phyloP scores from a whole-genome alignment of 2,888 invertebrate species.

The Anarsia innoxiella region DNA sequence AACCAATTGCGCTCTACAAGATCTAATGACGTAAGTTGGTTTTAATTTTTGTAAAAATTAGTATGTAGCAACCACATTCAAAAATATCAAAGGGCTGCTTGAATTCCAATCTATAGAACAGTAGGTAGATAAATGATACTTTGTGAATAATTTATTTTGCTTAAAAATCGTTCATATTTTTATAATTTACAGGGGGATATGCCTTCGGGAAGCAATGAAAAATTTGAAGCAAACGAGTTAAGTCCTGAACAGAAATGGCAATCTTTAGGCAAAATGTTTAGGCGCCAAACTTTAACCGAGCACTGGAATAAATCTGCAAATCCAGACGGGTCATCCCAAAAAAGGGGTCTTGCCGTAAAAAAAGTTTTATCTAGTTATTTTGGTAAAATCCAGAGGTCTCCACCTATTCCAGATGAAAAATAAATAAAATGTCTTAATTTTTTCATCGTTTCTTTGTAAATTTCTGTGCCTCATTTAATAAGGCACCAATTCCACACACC shows the following conservation, averaged over 20 bases:
- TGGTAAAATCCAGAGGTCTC: slow-evolving; percentile 35
- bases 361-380: slow-evolving; percentile 65
- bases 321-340: slow-evolving; percentile 49
- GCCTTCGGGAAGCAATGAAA: slow-evolving; percentile 50
- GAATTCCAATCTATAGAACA: not conserved
- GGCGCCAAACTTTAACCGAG: slow-evolving; percentile 60
- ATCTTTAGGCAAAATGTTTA: slow-evolving; percentile 64
- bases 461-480: too few species aligned
- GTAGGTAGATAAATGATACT: not conserved
- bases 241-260: slow-evolving; percentile 67
- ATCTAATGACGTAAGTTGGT: slow-evolving; percentile 65
- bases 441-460: too few species aligned
- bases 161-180: not conserved
- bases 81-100: too few species aligned
- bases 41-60: too few species aligned
- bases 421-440: too few species aligned
- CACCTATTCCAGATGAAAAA: not conserved
- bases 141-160: not conserved
- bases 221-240: slow-evolving; percentile 52
- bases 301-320: slow-evolving; percentile 46
- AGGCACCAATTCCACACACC: too few species aligned
- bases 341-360: slow-evolving; percentile 51
- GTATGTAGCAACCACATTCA: too few species aligned
- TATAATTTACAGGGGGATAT: slow-evolving; percentile 50
- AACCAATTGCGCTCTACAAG: slow-evolving; percentile 58